Evolutionary conservation across 64 coral and sea anemone genomes (phyloP), one percentile per base, ranked within the genome.

Genomic region (Montipora efflorescens): DNA sequence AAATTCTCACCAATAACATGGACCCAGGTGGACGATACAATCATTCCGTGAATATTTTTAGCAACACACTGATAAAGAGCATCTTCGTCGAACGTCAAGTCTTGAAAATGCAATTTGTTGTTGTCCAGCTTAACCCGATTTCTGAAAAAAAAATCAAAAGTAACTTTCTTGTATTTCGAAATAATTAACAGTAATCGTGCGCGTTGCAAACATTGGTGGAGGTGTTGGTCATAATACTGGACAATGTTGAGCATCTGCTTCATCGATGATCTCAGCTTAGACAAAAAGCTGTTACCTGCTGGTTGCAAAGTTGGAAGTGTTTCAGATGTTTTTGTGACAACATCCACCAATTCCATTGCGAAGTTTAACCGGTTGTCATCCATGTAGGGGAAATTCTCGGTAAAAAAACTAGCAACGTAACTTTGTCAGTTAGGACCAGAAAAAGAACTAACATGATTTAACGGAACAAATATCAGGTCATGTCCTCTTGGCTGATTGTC

Each of bases 1-100:
- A 36, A 36, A 68, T 1, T 80, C 88, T 47, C n/a, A 93, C 91
- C 91, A 67, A 69, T 3, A 9, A 93, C 44, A 25, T 48, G 11
- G n/a, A 93, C 20, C 80, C 80, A 84, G 59, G 82, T 93, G 11
- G 71, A 61, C 8, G 91, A 93, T 7, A 87, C 70, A 19, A 93
- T 43, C 81, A 78, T 93, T 2, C 91, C 91, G 13, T 66, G 74
- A 7, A 10, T 19, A 78, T 93, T 93, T 28, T 76, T 55, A 48
- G 73, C 81, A 7, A 22, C 91, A 58, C 91, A 93, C 48, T 93
- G 91, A 50, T 84, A 93, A 19, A 93, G 12, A 13, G 73, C 91
- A 67, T 58, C 9, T 25, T 93, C 47, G 21, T 67, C 2, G 48
- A 59, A 36, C 9, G 62, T 46, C 7, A 93, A 25, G 19, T 67